Evolutionary conservation across 2,797 vertebrate genomes (phyloP), one percentile per base, ranked within the genome.

Genomic region (Sebastolobus alascanus): DNA sequence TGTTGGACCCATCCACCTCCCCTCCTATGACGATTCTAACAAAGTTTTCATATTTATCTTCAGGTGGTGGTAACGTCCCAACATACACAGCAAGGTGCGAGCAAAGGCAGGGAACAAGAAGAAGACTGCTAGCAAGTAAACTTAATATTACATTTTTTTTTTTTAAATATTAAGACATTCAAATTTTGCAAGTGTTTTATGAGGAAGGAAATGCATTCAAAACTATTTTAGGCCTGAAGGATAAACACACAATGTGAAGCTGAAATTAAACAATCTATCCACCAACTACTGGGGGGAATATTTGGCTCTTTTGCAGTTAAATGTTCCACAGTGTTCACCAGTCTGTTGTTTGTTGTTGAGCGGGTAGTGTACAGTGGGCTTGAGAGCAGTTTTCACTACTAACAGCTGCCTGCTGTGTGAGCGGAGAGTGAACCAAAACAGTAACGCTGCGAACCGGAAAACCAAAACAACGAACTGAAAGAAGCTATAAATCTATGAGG

Each of bases 31-130:
- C 0, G 40, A 43, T 43, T 43, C 14, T 43, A 43, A 40, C 14
- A 40, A 40, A 6, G 38, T 40, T 40, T 40, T 13, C 0, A 5
- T 43, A 16, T 43, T 43, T 0, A 43, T 43, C 40, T 43, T 43
- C 40, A 43, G 40, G 14, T 43, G 40, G 40, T 43, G 40, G 14
- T 43, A 0, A 43, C 40, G 14, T 40, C 20, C 33, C 33, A n/a
- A n/a, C 18, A 37, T 11, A n/a, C 1, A 20, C 60, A 63, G 10
- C 60, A n/a, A 1, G 12, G 60, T 0, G 5, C 2, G 1, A 1
- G 59, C 18, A 60, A 35, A n/a, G 14, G 25, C 55, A 31, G 16
- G 16, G 20, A n/a, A n/a, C 33, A 37, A 22, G 59, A 35, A 33
- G 58, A 59, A 29, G 56, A 33, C 29, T 60, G 29, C 29, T 16